These are phyloP conservation scores for Perca schrenkii DNA, from an alignment of 2,113 vertebrate genomes.

Conservation along the genomic window DNA sequence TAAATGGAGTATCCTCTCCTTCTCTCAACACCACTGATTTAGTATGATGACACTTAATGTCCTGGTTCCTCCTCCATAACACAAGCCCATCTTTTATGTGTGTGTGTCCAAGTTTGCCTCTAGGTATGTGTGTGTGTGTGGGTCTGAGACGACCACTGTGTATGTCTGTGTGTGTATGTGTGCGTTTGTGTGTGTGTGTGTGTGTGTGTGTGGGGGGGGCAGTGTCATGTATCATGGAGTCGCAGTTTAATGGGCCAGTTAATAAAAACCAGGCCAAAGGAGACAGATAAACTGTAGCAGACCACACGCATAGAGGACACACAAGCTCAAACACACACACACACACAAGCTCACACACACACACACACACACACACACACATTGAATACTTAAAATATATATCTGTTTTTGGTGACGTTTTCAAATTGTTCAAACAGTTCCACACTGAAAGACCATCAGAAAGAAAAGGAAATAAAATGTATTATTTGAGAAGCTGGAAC, in stretches of 20 bases:
- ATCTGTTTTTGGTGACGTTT: no score
- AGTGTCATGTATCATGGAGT: slow-evolving; percentile 73
- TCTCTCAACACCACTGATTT: slow-evolving; percentile 1
- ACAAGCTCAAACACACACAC: slow-evolving; percentile 3
- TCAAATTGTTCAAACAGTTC: no score
- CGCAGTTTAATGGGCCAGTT: slow-evolving; percentile 68
- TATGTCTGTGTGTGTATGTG: not conserved
- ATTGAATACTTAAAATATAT: no score
- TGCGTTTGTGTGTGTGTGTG: slow-evolving; percentile 29
- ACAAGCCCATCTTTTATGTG: slow-evolving; percentile 38
- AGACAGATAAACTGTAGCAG: slow-evolving; percentile 60
- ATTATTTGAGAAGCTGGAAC: not conserved
- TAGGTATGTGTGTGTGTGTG: not conserved
- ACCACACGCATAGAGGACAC: slow-evolving; percentile 62
- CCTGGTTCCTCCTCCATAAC: slow-evolving; percentile 16
- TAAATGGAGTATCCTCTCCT: not conserved
- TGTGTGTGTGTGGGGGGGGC: slow-evolving; percentile 1
- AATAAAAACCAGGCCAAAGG: slow-evolving; percentile 72
- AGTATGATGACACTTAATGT: slow-evolving; percentile 16
- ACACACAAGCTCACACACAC: not conserved
- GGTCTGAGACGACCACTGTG: slow-evolving; percentile 10
- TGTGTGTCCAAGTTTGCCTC: slow-evolving; percentile 19
- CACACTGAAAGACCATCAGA: no score
- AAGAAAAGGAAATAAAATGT: not conserved
- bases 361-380: not conserved